Base-by-base conservation (phyloP, 2,113 vertebrate species). In the Syngnathus floridae region DNA sequence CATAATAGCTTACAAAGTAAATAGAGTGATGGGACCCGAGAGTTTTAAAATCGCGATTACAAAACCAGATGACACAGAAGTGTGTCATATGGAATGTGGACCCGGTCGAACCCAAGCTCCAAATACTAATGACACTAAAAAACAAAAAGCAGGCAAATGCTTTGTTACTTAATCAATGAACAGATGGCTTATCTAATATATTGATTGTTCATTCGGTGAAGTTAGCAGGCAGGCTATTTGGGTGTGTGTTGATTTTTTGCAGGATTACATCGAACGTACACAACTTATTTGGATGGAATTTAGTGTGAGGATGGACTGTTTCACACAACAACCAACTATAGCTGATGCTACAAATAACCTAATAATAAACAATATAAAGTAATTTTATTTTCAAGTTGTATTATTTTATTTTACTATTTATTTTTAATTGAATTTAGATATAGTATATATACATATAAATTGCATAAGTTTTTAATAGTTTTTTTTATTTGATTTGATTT, bases 1-100 rank as follows among this genome's bases (percentile, higher is more conserved):
- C 77, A 79, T 83, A 84, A 83, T 82, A 73, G 81, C 83, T 64
- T 73, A 69, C 71, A 83, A 79, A 87, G 86, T 84, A 88, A 86
- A 88, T 65, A 86, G 55, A 73, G 71, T 48, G 74, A 86, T 86
- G 87, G 80, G 59, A 69, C 66, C 77, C 26, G 26, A 69, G 75
- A 62, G 67, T 77, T 81, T 81, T 61, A 43, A 26, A 61, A 61
- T 38, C 7, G 59, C 8, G 38, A 61, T 43, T 43, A 43, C n/a
- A 43, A 6, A 61, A 26, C n/a, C 40, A 61, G 59, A 61, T 61
- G 59, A 61, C 58, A 61, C n/a, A 2, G 5, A 22, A 61, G 38
- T 6, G 17, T 21, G 40, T 37, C 26, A 62, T 70, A 49, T 61
- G 52, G 61, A 22, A 49, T 71, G 66, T 76, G 40, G 71, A 73